phyloP scores from a whole-genome alignment of 2,888 invertebrate species.

The Lycophotia porphyrea region DNA sequence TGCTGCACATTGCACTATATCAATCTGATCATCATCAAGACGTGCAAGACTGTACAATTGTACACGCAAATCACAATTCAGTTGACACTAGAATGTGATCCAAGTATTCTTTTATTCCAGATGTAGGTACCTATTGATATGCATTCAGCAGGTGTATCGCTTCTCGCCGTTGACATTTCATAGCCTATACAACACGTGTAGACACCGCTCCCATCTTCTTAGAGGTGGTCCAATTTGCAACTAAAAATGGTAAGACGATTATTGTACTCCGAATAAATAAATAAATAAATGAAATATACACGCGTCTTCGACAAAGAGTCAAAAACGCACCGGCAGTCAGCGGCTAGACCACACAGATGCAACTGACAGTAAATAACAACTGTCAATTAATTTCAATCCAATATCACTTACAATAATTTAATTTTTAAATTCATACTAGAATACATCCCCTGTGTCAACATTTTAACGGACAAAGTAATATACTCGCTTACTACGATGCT shows the following conservation, averaged over 20 bases:
- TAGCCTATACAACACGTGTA: slow-evolving; percentile 11
- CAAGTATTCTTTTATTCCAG: slow-evolving; percentile 7
- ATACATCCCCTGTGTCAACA: slow-evolving; percentile 36
- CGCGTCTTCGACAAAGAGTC: slow-evolving; percentile 48
- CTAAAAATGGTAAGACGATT: slow-evolving; percentile 53
- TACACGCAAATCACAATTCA: slow-evolving; percentile 5
- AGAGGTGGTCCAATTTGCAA: slow-evolving; percentile 60
- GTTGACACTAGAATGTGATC: slow-evolving; percentile 1
- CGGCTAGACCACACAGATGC: slow-evolving; percentile 61
- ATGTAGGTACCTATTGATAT: slow-evolving; percentile 32
- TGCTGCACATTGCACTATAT: not conserved
- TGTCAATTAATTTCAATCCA: slow-evolving; percentile 60
- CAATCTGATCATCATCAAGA: not conserved
- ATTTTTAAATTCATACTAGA: slow-evolving; percentile 46
- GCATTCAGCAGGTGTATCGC: slow-evolving; percentile 39
- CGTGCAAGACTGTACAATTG: not conserved
- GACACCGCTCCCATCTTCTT: slow-evolving; percentile 19
- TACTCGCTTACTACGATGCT: slow-evolving; percentile 30
- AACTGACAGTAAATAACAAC: slow-evolving; percentile 56
- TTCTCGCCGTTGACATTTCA: slow-evolving; percentile 31
- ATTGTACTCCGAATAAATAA: slow-evolving; percentile 53
- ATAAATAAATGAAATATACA: slow-evolving; percentile 58
- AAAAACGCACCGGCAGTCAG: slow-evolving; percentile 47
- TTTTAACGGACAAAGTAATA: slow-evolving; percentile 45
- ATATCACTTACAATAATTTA: slow-evolving; percentile 57